Evolutionary conservation across 2,888 invertebrate genomes (phyloP).

Genomic region (Lacanobia oleracea): DNA sequence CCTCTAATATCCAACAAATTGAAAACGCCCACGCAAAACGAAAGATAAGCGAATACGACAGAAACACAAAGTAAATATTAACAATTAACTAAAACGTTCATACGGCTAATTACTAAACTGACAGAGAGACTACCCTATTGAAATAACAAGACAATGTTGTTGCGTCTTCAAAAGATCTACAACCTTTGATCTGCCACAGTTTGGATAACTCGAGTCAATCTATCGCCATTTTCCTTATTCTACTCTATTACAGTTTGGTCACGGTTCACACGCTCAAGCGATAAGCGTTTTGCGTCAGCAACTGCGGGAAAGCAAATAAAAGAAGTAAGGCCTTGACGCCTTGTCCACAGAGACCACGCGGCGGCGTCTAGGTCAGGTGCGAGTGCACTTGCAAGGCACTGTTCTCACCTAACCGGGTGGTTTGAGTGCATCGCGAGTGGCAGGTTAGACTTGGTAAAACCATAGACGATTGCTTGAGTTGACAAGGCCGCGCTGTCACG

Average conservation of each 20-base stretch:
- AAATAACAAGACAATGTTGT: conserved; percentile 20
- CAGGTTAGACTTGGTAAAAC: no score
- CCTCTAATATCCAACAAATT: background rate
- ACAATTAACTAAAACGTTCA: conserved; percentile 4
- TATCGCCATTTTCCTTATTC: conserved; percentile 34
- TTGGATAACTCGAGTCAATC: conserved; percentile 29
- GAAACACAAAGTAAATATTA: background rate
- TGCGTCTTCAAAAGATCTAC: conserved; percentile 36
- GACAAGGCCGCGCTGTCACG: no score
- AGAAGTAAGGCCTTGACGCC: no score
- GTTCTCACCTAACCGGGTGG: no score
- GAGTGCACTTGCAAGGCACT: no score
- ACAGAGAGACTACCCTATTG: conserved; percentile 4
- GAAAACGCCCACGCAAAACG: background rate
- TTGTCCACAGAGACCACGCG: no score
- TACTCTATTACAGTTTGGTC: conserved; percentile 5
- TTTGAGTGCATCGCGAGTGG: no score
- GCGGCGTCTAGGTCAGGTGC: no score
- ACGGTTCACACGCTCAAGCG: background rate
- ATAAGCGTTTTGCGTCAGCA: background rate
- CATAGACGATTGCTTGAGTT: no score
- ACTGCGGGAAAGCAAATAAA: background rate
- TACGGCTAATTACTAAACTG: conserved; percentile 14
- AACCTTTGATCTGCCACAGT: conserved; percentile 27
- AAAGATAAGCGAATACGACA: background rate